Evolutionary conservation across 64 coral and sea anemone genomes (phyloP).

Genomic region (Stylophora pistillata): DNA sequence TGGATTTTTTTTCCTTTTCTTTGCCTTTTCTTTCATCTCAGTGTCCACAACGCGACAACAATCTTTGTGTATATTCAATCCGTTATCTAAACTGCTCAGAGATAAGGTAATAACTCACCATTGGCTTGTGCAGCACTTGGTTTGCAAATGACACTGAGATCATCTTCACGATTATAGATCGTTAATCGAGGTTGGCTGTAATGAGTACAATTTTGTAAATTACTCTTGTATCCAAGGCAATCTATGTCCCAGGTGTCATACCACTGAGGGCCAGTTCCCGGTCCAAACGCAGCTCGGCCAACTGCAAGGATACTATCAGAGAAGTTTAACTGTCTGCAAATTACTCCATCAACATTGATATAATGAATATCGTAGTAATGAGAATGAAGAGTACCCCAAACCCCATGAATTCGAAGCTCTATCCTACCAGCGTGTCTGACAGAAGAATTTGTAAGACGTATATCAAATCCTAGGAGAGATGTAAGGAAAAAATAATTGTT

Average conservation of each 20-base stretch:
- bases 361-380: rapidly evolving
- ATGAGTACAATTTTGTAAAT: neutral
- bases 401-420: neutral
- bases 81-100: neutral
- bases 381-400: neutral
- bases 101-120: neutral
- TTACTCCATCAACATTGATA: neutral
- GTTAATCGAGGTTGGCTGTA: neutral
- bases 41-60: neutral
- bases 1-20: neutral
- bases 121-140: neutral
- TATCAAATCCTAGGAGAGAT: neutral
- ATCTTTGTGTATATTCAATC: too few species aligned
- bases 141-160: slow-evolving; percentile 16
- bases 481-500: too few species aligned
- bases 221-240: neutral
- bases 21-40: neutral
- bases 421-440: slow-evolving; percentile 14
- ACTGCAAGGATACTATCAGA: neutral
- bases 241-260: neutral
- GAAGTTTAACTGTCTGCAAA: slow-evolving; percentile 4
- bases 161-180: rapidly evolving
- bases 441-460: neutral
- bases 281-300: neutral
- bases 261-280: neutral